Percentiles rank a stretch among this genome's conserved stretches.
Conservation (phyloP, 2,888 invertebrate genomes). For the Euplexia lucipara region DNA sequence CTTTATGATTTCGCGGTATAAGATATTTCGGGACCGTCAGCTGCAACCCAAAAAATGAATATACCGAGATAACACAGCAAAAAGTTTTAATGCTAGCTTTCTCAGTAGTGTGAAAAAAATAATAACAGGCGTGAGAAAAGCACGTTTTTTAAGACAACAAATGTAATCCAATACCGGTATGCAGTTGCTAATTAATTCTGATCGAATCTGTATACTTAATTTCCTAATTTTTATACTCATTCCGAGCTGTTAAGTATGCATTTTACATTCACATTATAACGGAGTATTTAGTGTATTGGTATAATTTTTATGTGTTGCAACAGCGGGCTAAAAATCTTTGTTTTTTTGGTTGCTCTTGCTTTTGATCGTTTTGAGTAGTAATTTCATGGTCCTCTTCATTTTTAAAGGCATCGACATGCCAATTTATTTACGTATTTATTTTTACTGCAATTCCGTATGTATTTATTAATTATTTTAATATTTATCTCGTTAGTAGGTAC, state of each 20-base stretch:
- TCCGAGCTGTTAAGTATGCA: conserved; percentile 50
- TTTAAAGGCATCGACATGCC: too few relatives aligned
- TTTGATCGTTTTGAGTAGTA: not conserved
- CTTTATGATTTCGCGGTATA: conserved; percentile 76
- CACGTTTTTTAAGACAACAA: conserved; percentile 67
- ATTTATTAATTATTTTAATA: too few relatives aligned
- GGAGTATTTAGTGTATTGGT: conserved; percentile 56
- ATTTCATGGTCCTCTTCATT: not conserved
- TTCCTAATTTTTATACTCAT: conserved; percentile 69
- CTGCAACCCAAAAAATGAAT: conserved; percentile 76
- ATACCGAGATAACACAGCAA: conserved; percentile 73
- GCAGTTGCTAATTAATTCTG: conserved; percentile 71
- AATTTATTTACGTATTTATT: too few relatives aligned
- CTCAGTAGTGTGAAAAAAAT: conserved; percentile 74
- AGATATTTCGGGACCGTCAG: conserved; percentile 72
- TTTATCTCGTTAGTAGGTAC: too few relatives aligned
- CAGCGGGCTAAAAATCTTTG: conserved; percentile 1
- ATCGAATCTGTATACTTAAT: conserved; percentile 69
- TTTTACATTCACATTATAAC: conserved; percentile 52
- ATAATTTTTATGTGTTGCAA: conserved; percentile 36
- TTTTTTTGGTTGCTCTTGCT: not conserved
- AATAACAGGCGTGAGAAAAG: conserved; percentile 75
- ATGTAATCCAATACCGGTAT: conserved; percentile 70
- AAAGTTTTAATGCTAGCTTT: conserved; percentile 72
- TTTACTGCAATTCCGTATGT: not conserved